Conservation (phyloP, 2,113 vertebrate genomes). For the Antechinus stuartii region DNA sequence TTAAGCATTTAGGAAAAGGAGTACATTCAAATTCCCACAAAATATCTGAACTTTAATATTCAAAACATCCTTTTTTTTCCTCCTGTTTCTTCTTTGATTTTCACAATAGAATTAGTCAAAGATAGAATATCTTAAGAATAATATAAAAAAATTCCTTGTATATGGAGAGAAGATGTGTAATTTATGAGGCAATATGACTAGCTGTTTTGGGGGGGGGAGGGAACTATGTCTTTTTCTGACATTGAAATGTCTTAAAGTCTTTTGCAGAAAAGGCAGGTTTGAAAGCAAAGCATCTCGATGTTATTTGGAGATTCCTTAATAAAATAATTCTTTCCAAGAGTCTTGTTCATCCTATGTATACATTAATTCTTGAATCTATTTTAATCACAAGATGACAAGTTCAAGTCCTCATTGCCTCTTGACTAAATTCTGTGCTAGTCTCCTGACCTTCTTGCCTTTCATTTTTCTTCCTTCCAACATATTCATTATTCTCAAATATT, state of each 20-base stretch:
- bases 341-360: not conserved
- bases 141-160: not conserved
- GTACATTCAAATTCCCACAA: not conserved
- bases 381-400: not conserved
- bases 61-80: not conserved
- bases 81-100: constrained; percentile 22
- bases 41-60: not conserved
- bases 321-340: not conserved
- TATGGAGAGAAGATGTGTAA: not conserved
- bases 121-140: not conserved
- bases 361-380: not conserved
- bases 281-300: constrained; percentile 32
- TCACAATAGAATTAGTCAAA: not conserved
- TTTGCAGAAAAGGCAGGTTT: constrained; percentile 33
- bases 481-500: not conserved
- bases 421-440: not conserved
- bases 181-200: constrained; percentile 16
- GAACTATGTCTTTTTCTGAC: constrained; percentile 25
- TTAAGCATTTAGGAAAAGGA: not conserved
- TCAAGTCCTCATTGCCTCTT: not conserved
- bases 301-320: not conserved
- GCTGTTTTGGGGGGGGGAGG: constrained; percentile 32
- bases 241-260: constrained; percentile 11
- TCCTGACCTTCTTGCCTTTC: not conserved
- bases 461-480: not conserved